Conservation (phyloP, 2,888 invertebrate species). For the Campaea margaritaria region DNA sequence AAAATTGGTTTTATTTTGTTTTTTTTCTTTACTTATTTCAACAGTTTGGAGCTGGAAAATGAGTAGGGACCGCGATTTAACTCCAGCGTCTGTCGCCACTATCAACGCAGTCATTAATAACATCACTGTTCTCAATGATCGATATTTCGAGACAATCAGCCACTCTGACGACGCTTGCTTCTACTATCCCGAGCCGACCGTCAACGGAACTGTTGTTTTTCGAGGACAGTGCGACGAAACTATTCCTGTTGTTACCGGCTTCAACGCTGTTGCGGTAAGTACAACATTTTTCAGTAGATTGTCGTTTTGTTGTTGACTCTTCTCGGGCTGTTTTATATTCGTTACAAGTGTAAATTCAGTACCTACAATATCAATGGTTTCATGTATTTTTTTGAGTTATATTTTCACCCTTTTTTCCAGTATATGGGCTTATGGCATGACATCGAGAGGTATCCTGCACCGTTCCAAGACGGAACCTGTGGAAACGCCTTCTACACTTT, state of each 20-base stretch:
- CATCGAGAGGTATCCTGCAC: slow-evolving; percentile 58
- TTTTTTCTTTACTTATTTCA: neutral
- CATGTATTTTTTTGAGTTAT: too few relatives aligned
- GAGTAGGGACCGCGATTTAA: slow-evolving; percentile 43
- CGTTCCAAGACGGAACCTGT: slow-evolving; percentile 64
- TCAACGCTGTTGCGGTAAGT: slow-evolving; percentile 53
- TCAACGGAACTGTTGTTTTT: slow-evolving; percentile 45
- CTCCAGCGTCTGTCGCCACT: slow-evolving; percentile 27
- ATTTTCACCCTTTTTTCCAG: too few relatives aligned
- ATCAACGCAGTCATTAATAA: slow-evolving; percentile 41
- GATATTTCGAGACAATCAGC: slow-evolving; percentile 47
- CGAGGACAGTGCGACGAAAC: slow-evolving; percentile 58
- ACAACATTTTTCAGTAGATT: too few relatives aligned
- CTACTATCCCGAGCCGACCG: slow-evolving; percentile 50
- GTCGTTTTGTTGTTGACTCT: slow-evolving; percentile 18
- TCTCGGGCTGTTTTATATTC: too few relatives aligned
- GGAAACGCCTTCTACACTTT: slow-evolving; percentile 60
- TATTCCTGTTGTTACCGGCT: slow-evolving; percentile 60
- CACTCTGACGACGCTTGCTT: slow-evolving; percentile 55
- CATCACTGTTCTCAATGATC: slow-evolving; percentile 47
- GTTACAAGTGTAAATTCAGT: too few relatives aligned
- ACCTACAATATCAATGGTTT: too few relatives aligned
- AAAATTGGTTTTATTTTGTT: too few relatives aligned
- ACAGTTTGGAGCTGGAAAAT: slow-evolving; percentile 69
- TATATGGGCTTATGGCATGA: slow-evolving; percentile 65